Percentiles rank a stretch among this genome's conserved stretches.
Evolutionary conservation across 2,888 invertebrate genomes (phyloP).

Genomic region (Sepioteuthis lessoniana): DNA sequence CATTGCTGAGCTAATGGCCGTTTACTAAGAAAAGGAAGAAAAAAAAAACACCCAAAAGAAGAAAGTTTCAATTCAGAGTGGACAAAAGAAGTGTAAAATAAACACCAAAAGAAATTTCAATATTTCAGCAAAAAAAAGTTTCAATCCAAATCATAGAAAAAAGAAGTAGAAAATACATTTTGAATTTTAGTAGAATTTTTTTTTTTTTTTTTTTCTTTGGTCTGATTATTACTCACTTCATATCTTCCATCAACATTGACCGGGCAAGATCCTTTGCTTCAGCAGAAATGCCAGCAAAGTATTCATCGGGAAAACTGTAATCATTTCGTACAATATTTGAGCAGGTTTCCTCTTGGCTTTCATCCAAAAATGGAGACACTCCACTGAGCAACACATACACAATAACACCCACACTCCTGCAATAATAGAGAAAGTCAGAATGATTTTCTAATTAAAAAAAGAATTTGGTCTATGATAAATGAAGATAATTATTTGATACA

Average conservation of each 20-base stretch:
- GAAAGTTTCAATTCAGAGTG: neutral
- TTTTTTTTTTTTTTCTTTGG: no score
- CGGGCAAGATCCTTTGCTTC: constrained; percentile 83
- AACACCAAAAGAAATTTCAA: neutral
- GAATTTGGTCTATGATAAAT: neutral
- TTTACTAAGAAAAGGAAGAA: neutral
- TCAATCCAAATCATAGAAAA: no score
- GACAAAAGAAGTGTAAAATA: neutral
- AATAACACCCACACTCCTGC: constrained; percentile 84
- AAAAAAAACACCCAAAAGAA: neutral
- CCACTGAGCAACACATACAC: constrained; percentile 85
- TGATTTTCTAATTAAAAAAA: neutral
- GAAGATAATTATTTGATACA: neutral
- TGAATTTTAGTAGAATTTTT: neutral
- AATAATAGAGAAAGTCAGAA: neutral
- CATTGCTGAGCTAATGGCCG: constrained; percentile 69
- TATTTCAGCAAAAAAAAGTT: no score
- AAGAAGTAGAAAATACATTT: neutral
- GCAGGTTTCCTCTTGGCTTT: constrained; percentile 87
- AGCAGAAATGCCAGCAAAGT: constrained; percentile 82
- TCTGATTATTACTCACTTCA: constrained; percentile 59
- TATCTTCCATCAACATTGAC: constrained; percentile 80
- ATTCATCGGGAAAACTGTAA: constrained; percentile 87
- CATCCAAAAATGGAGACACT: constrained; percentile 88
- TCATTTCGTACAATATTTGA: constrained; percentile 88